These are phyloP conservation scores for Eulimnadia texana DNA, from an alignment of 1,140 invertebrate genomes.

Conservation along the genomic window DNA sequence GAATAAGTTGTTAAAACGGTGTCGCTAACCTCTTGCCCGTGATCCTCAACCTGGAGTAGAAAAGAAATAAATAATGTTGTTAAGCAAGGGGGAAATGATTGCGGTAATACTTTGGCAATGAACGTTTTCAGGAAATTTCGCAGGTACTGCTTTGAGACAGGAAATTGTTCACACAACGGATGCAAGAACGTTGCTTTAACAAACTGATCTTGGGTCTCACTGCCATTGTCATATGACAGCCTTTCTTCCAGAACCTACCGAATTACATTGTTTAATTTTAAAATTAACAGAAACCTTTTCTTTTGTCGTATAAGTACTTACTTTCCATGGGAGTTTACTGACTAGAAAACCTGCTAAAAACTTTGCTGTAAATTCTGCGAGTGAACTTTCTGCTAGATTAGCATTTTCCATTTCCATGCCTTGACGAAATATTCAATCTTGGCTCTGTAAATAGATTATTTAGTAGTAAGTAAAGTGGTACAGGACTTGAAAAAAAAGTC, in stretches of 20 bases:
- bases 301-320: background rate
- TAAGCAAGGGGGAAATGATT: background rate
- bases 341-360: background rate
- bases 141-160: background rate
- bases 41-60: background rate
- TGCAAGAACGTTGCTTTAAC: background rate
- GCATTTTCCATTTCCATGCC: no score
- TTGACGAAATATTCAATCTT: no score
- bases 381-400: no score
- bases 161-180: background rate
- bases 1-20: background rate
- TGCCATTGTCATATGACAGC: background rate
- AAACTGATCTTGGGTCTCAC: background rate
- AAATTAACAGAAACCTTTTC: background rate
- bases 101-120: background rate
- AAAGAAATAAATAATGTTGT: background rate
- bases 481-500: no score
- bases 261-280: background rate
- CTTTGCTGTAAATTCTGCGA: no score
- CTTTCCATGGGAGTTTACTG: background rate
- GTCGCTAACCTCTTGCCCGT: background rate
- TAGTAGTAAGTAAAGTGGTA: no score
- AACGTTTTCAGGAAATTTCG: slow-evolving; percentile 6
- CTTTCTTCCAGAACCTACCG: background rate
- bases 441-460: no score